phyloP scores from a whole-genome alignment of 2,797 vertebrate genomes.

The Sphaeramia orbicularis region DNA sequence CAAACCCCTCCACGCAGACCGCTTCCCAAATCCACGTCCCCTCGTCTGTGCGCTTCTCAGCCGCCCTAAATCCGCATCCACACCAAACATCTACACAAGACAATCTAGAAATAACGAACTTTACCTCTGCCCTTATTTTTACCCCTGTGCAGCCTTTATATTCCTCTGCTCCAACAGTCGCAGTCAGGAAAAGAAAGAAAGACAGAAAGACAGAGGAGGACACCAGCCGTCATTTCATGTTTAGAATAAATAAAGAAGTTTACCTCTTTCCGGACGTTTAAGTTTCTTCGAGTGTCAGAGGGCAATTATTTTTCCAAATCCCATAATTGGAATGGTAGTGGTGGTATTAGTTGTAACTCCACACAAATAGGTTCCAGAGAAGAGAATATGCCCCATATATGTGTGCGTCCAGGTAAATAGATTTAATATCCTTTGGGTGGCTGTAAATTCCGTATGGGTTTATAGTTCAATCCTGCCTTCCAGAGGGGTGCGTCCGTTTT shows the following conservation, averaged over 20 bases:
- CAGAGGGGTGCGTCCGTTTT: slow-evolving; percentile 77
- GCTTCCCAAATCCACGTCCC: background rate
- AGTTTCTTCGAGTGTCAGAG: slow-evolving; percentile 52
- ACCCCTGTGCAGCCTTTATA: slow-evolving; percentile 12
- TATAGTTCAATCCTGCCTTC: slow-evolving; percentile 63
- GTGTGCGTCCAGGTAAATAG: slow-evolving; percentile 10
- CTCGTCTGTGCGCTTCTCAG: background rate
- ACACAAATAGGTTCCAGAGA: slow-evolving; percentile 56
- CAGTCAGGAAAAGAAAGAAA: slow-evolving; percentile 15
- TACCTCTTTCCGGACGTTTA: slow-evolving; percentile 54
- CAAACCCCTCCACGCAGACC: background rate
- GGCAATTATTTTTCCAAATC: slow-evolving; percentile 54
- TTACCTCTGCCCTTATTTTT: background rate
- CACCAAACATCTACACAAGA: slow-evolving; percentile 11
- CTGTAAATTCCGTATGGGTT: slow-evolving; percentile 65
- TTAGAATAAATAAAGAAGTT: slow-evolving; percentile 24
- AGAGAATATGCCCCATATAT: slow-evolving; percentile 35
- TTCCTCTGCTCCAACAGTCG: slow-evolving; percentile 26
- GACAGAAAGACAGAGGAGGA: background rate
- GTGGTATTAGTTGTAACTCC: slow-evolving; percentile 64
- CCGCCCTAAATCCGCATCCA: slow-evolving; percentile 34
- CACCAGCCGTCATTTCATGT: background rate
- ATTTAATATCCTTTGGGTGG: slow-evolving; percentile 52
- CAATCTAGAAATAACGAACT: slow-evolving; percentile 46
- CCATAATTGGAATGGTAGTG: slow-evolving; percentile 49